These are phyloP conservation scores for Odontesthes bonariensis DNA, from an alignment of 2,113 vertebrate species.

Conservation along the genomic window DNA sequence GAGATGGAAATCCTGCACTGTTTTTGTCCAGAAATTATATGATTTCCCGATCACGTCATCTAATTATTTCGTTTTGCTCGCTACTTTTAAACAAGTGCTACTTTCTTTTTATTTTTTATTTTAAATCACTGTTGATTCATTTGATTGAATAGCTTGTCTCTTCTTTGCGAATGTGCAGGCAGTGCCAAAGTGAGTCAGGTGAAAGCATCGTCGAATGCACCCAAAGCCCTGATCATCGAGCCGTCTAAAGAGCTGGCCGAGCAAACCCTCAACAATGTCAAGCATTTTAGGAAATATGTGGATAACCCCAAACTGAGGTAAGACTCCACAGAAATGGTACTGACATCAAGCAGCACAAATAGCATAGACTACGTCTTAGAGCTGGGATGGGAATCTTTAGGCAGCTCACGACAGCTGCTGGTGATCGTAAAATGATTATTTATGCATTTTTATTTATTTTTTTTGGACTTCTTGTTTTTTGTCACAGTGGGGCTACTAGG, in stretches of 20 bases:
- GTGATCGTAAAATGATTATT: no score
- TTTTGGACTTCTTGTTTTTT: no score
- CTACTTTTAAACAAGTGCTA: no score
- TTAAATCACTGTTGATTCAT: fast-evolving
- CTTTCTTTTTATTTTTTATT: background rate
- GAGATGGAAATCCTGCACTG: background rate
- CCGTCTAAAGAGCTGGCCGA: conserved; percentile 96
- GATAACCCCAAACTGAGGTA: conserved; percentile 95
- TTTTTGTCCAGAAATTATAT: no score
- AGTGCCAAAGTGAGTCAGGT: conserved; percentile 90
- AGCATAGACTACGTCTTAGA: fast-evolving
- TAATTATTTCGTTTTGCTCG: background rate
- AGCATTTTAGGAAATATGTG: conserved; percentile 93
- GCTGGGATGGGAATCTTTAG: no score
- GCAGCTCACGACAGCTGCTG: no score
- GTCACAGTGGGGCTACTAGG: no score
- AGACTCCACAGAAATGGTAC: background rate
- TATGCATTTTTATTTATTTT: no score
- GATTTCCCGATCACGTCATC: no score
- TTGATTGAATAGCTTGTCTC: background rate
- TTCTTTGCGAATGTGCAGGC: conserved; percentile 78
- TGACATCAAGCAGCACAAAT: background rate
- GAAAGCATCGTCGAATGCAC: conserved; percentile 88
- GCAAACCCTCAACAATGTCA: conserved; percentile 94
- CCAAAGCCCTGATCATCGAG: conserved; percentile 95